Evolutionary conservation across 64 coral and sea anemone species (phyloP), one percentile per base, ranked within the genome.

Genomic region (Hydrozoanthus tunicans): DNA sequence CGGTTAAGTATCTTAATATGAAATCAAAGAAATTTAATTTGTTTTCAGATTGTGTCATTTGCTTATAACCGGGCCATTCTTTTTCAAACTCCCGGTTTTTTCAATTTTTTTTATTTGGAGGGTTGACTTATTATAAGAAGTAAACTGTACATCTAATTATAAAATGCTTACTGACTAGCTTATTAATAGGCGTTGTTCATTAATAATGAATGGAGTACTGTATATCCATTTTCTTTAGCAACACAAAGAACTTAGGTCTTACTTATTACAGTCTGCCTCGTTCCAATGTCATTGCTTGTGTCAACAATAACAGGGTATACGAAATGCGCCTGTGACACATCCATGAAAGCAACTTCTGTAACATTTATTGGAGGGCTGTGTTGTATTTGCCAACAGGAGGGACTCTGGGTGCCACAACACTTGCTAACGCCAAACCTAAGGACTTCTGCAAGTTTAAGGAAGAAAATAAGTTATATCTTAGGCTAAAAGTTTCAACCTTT

Each of bases 281-380:
- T 74, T 8, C 4, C 59, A n/a, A 56, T 11, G 26, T 88, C 84
- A 88, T 27, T 74, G n/a, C 61, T 73, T 3, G 84, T 77, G 62
- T 96, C 94, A 4, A 96, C 92, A 14, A 96, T 81, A 62, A 93
- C 57, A 13, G 94, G 92, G n/a, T 93, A 96, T 53, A 96, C 70
- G 9, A 96, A 52, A 15, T 93, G 86, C 6, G 94, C 51, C 15
- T 64, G 64, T 54, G 54, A 23, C 9, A 80, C 6, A 59, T 73
- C 74, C 20, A 90, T 43, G 4, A 96, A 79, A 53, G 92, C 75
- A 17, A 76, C 59, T 8, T 93, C 91, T 24, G 91, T 59, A 43
- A 83, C 15, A 54, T 78, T 86, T 17, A 64, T 62, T 26, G 92
- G 94, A 8, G 61, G 14, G 5, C 80, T 3, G 77, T 96, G 81